Percentiles rank a stretch among this genome's conserved stretches.
Evolutionary conservation across 2,113 vertebrate genomes (phyloP).

Genomic region (Jacana jacana): DNA sequence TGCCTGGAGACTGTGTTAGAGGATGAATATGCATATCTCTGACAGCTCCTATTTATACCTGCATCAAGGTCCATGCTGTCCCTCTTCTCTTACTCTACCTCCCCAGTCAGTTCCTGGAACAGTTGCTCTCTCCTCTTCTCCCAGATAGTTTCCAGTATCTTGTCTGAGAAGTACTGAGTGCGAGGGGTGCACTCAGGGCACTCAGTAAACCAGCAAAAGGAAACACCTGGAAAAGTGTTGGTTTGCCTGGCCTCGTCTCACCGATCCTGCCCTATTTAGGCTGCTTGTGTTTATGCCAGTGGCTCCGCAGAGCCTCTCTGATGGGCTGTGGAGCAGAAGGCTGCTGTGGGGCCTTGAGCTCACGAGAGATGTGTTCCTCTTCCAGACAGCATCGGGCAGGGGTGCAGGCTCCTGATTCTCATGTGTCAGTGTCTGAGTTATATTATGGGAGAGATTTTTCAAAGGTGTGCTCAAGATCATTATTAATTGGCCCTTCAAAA

Average conservation of each 20-base stretch:
- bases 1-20: conserved; percentile 21
- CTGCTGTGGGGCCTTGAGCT: rapidly evolving
- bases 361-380: background rate
- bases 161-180: background rate
- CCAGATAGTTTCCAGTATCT: background rate
- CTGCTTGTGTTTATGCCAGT: rapidly evolving
- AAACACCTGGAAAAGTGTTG: background rate
- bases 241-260: background rate
- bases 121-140: background rate
- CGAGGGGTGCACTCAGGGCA: rapidly evolving
- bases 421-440: background rate
- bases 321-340: background rate
- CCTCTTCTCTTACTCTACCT: background rate
- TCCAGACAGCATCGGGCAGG: background rate
- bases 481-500: background rate
- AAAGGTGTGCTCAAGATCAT: background rate
- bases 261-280: background rate
- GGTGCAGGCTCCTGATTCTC: background rate
- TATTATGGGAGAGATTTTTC: background rate
- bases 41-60: background rate
- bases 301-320: background rate
- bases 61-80: background rate
- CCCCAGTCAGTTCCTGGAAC: background rate
- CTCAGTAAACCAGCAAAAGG: background rate
- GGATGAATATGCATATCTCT: background rate